phyloP scores from a whole-genome alignment of 2,888 invertebrate genomes.

The Ecliptopera silaceata region DNA sequence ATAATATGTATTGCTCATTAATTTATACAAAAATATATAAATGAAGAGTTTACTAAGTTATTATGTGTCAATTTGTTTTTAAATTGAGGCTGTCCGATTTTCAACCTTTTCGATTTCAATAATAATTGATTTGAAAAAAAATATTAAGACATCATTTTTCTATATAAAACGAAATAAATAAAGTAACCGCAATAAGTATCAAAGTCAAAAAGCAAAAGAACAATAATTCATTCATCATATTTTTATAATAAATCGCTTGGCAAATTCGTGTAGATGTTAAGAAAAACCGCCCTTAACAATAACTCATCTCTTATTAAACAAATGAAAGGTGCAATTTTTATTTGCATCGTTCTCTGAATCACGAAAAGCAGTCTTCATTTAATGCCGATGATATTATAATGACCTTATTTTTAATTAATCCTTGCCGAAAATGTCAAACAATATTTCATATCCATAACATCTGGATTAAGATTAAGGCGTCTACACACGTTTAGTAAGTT shows the following conservation, averaged over 20 bases:
- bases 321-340: conserved; percentile 29
- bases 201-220: background rate
- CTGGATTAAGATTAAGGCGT: conserved; percentile 36
- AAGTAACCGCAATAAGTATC: too few relatives aligned
- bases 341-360: conserved; percentile 30
- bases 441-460: conserved; percentile 47
- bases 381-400: conserved; percentile 30
- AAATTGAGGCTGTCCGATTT: too few relatives aligned
- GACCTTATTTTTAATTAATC: conserved; percentile 51
- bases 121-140: too few relatives aligned
- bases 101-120: too few relatives aligned
- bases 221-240: conserved; percentile 8
- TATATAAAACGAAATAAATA: too few relatives aligned
- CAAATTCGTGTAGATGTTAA: conserved; percentile 17
- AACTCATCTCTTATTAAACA: conserved; percentile 29
- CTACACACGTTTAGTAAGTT: conserved; percentile 5
- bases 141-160: too few relatives aligned
- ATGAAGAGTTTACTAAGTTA: too few relatives aligned
- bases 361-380: conserved; percentile 29
- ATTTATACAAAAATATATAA: too few relatives aligned
- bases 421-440: conserved; percentile 44
- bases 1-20: too few relatives aligned
- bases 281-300: conserved; percentile 23
- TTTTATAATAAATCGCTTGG: conserved; percentile 11
- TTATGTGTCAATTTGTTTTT: too few relatives aligned